Evolutionary conservation across 23 tunicate species (phyloP).

Genomic region (Trididemnum miniatum): DNA sequence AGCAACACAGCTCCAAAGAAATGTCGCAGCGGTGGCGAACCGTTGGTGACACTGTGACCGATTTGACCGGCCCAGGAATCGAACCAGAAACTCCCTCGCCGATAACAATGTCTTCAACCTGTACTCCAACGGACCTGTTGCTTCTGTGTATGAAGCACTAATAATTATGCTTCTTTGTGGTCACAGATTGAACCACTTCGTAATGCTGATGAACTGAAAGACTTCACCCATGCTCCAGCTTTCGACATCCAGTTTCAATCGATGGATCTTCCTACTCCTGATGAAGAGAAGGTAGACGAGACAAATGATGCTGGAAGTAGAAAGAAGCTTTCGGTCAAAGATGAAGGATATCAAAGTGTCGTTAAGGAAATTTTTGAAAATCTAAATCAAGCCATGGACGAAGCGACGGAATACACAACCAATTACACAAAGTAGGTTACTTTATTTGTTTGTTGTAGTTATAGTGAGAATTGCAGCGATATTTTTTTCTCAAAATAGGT

Average conservation of each 20-base stretch:
- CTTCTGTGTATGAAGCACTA: no score
- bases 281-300: background rate
- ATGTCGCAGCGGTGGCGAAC: no score
- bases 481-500: no score
- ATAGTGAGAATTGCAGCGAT: no score
- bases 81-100: no score
- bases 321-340: background rate
- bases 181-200: constrained; percentile 16
- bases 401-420: constrained; percentile 54
- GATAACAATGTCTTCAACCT: no score
- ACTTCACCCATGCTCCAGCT: constrained; percentile 75
- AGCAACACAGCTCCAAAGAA: no score
- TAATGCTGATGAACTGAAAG: constrained; percentile 34
- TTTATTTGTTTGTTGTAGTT: background rate
- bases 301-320: background rate
- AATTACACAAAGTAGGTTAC: constrained; percentile 45
- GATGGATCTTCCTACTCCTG: background rate
- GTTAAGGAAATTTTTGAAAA: background rate
- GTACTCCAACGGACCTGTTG: no score
- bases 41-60: no score
- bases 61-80: no score
- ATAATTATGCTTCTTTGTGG: no score
- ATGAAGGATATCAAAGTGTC: background rate
- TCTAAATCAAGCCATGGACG: constrained; percentile 37
- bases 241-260: constrained; percentile 65